Conservation (phyloP, 2,797 vertebrate species). For the Hybognathus amarus region DNA sequence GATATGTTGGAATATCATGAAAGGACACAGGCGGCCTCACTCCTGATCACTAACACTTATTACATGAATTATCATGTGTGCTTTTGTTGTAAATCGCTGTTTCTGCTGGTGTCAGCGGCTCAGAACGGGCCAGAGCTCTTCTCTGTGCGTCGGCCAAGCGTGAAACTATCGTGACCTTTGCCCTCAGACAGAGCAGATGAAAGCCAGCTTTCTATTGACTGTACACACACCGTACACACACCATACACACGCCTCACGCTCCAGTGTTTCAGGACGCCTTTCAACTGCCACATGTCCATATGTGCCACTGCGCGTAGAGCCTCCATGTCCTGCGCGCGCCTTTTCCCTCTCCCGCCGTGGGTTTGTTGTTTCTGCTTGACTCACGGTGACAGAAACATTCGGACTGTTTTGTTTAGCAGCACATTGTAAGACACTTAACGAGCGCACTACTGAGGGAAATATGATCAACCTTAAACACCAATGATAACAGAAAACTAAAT, state of each 20-base stretch:
- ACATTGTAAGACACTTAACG: constrained; percentile 36
- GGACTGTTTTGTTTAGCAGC: constrained; percentile 27
- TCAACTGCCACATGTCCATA: constrained; percentile 28
- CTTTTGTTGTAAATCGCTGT: constrained; percentile 23
- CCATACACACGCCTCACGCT: neutral
- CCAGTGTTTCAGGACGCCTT: neutral
- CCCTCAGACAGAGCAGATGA: constrained; percentile 51
- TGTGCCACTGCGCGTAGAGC: constrained; percentile 26
- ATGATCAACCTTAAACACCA: neutral
- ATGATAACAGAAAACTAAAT: neutral
- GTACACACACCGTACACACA: constrained; percentile 31
- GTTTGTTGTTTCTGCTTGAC: constrained; percentile 34
- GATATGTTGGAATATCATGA: constrained; percentile 12
- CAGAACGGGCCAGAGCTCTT: constrained; percentile 23
- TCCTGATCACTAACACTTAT: neutral
- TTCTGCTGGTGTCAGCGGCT: constrained; percentile 1
- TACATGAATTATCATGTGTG: constrained; percentile 9
- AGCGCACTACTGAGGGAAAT: neutral
- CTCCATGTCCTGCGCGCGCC: constrained; percentile 36
- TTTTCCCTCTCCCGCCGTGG: neutral
- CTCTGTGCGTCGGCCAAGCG: constrained; percentile 37
- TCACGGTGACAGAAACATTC: constrained; percentile 29
- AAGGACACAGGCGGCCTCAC: neutral
- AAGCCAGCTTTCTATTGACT: constrained; percentile 55
- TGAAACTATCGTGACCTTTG: neutral